These are phyloP conservation scores for Halcyon leucocephala DNA, from an alignment of 2,797 vertebrate genomes.

Conservation along the genomic window DNA sequence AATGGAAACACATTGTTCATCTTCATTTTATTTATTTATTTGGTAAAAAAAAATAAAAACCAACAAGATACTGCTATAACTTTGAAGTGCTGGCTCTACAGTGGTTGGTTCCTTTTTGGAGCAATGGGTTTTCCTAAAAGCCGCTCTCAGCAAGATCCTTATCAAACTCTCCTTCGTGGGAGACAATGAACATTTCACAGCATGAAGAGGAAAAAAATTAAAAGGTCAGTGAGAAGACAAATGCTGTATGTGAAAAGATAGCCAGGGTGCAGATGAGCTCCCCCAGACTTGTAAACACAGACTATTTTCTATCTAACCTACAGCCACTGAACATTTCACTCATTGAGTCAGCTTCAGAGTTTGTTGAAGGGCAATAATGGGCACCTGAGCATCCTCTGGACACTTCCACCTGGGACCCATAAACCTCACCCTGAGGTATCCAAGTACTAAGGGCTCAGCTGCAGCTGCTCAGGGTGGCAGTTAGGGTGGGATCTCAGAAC, in stretches of 20 bases:
- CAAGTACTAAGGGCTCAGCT: not conserved
- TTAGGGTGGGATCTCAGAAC: not conserved
- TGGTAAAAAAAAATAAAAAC: slow-evolving; percentile 29
- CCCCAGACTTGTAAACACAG: not conserved
- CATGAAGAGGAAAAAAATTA: slow-evolving; percentile 59
- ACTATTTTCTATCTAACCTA: not conserved
- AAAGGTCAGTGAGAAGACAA: slow-evolving; percentile 47
- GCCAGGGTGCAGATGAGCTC: not conserved
- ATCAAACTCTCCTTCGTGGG: slow-evolving; percentile 48
- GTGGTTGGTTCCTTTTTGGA: slow-evolving; percentile 67
- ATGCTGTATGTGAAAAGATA: slow-evolving; percentile 17
- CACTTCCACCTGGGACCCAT: not conserved
- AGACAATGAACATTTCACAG: slow-evolving; percentile 71
- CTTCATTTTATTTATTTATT: slow-evolving; percentile 74
- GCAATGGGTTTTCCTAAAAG: slow-evolving; percentile 69
- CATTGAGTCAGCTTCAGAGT: not conserved
- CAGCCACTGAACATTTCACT: not conserved
- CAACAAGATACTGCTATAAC: slow-evolving; percentile 59
- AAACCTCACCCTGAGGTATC: not conserved
- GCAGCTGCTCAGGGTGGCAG: not conserved
- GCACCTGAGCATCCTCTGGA: not conserved
- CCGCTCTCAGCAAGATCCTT: slow-evolving; percentile 73
- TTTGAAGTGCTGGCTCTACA: slow-evolving; percentile 74
- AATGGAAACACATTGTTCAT: slow-evolving; percentile 77
- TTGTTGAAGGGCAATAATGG: not conserved